Evolutionary conservation across 2,888 invertebrate genomes (phyloP).

Genomic region (Cheilosia scutellata): DNA sequence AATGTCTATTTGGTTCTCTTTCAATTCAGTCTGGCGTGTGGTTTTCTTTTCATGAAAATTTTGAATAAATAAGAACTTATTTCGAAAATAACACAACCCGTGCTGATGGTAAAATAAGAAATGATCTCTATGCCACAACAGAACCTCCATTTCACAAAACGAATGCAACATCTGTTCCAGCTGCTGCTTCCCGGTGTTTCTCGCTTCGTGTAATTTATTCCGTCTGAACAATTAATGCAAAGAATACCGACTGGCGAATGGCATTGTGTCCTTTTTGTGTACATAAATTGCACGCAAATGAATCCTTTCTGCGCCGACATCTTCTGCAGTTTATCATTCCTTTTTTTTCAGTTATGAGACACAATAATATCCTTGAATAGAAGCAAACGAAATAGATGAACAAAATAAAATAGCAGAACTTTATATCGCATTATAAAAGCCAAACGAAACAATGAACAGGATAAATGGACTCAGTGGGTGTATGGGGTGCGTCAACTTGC

Average conservation of each 20-base stretch:
- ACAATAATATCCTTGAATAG: constrained; percentile 63
- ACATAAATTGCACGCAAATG: constrained; percentile 74
- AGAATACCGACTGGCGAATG: constrained; percentile 59
- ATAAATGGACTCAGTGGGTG: constrained; percentile 23
- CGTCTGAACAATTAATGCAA: constrained; percentile 77
- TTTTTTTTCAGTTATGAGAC: constrained; percentile 34
- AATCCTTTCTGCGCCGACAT: constrained; percentile 66
- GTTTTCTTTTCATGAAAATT: constrained; percentile 50
- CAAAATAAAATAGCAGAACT: constrained; percentile 43
- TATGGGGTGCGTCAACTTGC: constrained; percentile 58
- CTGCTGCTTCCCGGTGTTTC: constrained; percentile 57
- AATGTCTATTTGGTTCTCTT: not conserved
- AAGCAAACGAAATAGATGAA: constrained; percentile 30
- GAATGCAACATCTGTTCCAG: constrained; percentile 71
- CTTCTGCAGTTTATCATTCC: constrained; percentile 63
- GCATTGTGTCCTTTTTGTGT: constrained; percentile 73
- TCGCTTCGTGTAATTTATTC: constrained; percentile 76
- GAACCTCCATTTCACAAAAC: constrained; percentile 15
- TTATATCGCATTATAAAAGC: constrained; percentile 70
- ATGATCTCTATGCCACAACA: constrained; percentile 3
- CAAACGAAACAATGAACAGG: constrained; percentile 69
- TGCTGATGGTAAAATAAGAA: constrained; percentile 25
- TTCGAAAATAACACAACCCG: constrained; percentile 19
- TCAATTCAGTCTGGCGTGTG: constrained; percentile 3
- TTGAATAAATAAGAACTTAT: constrained; percentile 62